phyloP scores from a whole-genome alignment of 2,113 vertebrate genomes.

The Brachionichthys hirsutus region DNA sequence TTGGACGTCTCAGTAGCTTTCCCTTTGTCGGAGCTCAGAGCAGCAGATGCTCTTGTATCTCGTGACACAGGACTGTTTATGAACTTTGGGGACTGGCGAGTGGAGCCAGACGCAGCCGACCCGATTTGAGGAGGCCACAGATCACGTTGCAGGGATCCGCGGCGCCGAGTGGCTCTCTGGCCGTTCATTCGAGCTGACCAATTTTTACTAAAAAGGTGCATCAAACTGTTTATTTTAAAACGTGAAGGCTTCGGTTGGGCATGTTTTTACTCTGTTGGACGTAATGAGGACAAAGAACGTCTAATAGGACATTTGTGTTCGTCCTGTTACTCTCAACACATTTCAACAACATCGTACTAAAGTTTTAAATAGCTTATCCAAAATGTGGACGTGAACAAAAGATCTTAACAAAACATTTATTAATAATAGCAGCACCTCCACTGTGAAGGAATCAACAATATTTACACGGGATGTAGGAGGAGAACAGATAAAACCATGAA shows the following conservation, averaged over 20 bases:
- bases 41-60: slow-evolving; percentile 4
- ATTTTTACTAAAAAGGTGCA: not conserved
- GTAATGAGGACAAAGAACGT: no score
- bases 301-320: no score
- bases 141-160: slow-evolving; percentile 30
- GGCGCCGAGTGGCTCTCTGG: slow-evolving; percentile 4
- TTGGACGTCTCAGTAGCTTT: slow-evolving; percentile 4
- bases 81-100: slow-evolving; percentile 15
- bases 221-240: not conserved
- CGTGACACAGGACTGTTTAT: slow-evolving; percentile 8
- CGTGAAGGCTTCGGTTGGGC: not conserved
- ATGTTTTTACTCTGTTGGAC: no score
- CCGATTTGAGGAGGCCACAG: slow-evolving; percentile 5
- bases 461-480: slow-evolving; percentile 37
- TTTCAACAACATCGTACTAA: no score
- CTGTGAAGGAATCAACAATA: slow-evolving; percentile 19
- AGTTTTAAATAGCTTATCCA: no score
- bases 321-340: no score
- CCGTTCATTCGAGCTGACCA: slow-evolving; percentile 6
- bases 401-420: slow-evolving; percentile 40
- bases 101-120: slow-evolving; percentile 15
- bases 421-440: slow-evolving; percentile 59
- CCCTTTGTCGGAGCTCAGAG: not conserved
- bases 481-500: not conserved
- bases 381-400: not conserved